phyloP scores from a whole-genome alignment of 1,140 invertebrate genomes.

The Aphelinus atriplicis region DNA sequence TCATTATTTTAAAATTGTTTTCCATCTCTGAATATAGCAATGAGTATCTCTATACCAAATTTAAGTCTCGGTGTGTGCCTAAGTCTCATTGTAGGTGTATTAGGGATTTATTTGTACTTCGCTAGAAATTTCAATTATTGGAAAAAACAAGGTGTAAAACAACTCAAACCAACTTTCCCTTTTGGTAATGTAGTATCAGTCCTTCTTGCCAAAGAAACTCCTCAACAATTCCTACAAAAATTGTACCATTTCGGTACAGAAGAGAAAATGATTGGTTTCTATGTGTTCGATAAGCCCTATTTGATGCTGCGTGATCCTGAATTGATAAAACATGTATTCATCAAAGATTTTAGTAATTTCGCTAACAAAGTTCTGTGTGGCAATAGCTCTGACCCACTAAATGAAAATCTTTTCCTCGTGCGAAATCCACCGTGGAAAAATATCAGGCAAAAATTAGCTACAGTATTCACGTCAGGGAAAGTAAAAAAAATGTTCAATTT shows the following conservation, averaged over 20 bases:
- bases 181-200: slow-evolving; percentile 53
- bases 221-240: slow-evolving; percentile 29
- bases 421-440: slow-evolving; percentile 59
- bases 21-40: no score
- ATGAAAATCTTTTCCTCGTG: slow-evolving; percentile 51
- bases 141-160: slow-evolving; percentile 53
- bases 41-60: no score
- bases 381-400: slow-evolving; percentile 46
- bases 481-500: slow-evolving; percentile 62
- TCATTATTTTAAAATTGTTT: no score
- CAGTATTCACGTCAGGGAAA: slow-evolving; percentile 60
- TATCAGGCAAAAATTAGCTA: slow-evolving; percentile 58
- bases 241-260: slow-evolving; percentile 43
- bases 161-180: slow-evolving; percentile 50
- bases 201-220: slow-evolving; percentile 34
- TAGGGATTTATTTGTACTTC: slow-evolving; percentile 49
- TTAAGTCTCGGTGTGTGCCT: no score
- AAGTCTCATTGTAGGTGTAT: no score
- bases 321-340: slow-evolving; percentile 60
- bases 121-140: slow-evolving; percentile 61
- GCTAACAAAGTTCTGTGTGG: slow-evolving; percentile 46
- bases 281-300: slow-evolving; percentile 54
- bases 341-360: slow-evolving; percentile 66
- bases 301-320: slow-evolving; percentile 63
- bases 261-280: slow-evolving; percentile 54